phyloP scores from a whole-genome alignment of 1,140 invertebrate species.

The Acromyrmex heyeri region DNA sequence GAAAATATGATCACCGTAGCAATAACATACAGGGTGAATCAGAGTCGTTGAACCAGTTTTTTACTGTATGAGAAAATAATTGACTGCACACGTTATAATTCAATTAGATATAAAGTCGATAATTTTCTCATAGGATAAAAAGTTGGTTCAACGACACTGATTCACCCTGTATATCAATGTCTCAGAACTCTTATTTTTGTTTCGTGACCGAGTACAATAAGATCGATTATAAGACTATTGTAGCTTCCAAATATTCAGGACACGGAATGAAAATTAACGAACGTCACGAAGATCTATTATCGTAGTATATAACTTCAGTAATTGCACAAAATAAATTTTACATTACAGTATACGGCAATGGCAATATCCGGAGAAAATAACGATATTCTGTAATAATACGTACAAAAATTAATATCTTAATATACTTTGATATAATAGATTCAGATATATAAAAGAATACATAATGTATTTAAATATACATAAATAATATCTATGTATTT shows the following conservation, averaged over 20 bases:
- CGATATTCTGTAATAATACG: background rate
- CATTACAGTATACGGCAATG: background rate
- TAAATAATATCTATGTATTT: too few species aligned
- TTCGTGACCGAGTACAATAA: conserved; percentile 12
- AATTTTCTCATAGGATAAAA: too few species aligned
- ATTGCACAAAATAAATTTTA: conserved; percentile 10
- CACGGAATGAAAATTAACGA: conserved; percentile 63
- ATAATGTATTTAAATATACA: too few species aligned
- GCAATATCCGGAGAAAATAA: background rate
- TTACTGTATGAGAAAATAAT: too few species aligned
- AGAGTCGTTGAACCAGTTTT: too few species aligned
- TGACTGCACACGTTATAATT: too few species aligned
- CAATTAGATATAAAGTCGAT: too few species aligned
- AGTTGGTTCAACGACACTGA: too few species aligned
- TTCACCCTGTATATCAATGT: background rate
- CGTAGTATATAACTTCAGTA: background rate
- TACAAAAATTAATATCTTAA: background rate
- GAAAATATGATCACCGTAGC: too few species aligned
- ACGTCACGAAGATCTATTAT: conserved; percentile 62
- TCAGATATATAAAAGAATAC: too few species aligned
- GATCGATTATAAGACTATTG: conserved; percentile 61
- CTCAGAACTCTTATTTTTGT: conserved; percentile 71
- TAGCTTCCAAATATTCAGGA: conserved; percentile 16
- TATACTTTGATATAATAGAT: background rate
- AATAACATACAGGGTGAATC: too few species aligned